Evolutionary conservation across 2,113 vertebrate genomes (phyloP).

Genomic region (Caretta caretta): DNA sequence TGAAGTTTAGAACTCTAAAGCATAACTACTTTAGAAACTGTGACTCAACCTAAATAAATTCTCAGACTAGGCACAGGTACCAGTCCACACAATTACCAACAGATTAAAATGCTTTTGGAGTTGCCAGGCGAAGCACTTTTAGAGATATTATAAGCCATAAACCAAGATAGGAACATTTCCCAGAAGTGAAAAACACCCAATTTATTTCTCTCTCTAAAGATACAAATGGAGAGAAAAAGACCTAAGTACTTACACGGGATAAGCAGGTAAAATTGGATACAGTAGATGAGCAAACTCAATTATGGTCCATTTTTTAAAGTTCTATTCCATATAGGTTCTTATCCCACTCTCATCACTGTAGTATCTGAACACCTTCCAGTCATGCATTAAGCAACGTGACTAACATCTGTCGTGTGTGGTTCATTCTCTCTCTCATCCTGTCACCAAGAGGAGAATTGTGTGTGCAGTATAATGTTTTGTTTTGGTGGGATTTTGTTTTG

Average conservation of each 20-base stretch:
- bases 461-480: neutral
- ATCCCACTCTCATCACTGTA: neutral
- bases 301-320: neutral
- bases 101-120: neutral
- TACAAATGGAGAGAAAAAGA: neutral
- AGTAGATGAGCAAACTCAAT: neutral
- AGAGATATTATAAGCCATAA: neutral
- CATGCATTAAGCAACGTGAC: accelerated
- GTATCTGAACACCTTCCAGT: neutral
- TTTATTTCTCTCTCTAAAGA: neutral
- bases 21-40: neutral
- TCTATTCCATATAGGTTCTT: neutral
- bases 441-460: neutral
- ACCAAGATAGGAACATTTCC: neutral
- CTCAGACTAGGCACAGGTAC: neutral
- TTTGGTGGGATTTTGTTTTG: neutral
- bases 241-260: neutral
- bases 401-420: accelerated
- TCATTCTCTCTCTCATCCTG: neutral
- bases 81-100: neutral
- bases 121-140: neutral
- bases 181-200: neutral
- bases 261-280: neutral
- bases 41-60: neutral
- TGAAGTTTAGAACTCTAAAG: neutral